Conservation (phyloP, 2,888 invertebrate genomes). For the Mycalesis mineus region DNA sequence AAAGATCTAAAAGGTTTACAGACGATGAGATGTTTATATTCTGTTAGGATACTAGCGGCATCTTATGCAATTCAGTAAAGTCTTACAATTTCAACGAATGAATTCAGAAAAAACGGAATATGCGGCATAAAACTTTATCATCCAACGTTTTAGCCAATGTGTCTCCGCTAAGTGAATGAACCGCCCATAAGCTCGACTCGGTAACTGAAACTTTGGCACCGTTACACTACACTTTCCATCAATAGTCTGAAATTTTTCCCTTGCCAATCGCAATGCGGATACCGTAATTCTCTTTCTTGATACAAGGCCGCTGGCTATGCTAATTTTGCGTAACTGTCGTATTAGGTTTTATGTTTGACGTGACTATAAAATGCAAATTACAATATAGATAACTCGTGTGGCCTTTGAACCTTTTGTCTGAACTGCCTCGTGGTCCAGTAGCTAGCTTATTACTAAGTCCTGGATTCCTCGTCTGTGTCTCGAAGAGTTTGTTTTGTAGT, state of each 20-base stretch:
- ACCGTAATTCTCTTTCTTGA: constrained; percentile 24
- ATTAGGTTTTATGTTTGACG: background rate
- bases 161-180: constrained; percentile 17
- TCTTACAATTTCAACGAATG: too few species aligned
- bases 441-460: too few species aligned
- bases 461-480: too few species aligned
- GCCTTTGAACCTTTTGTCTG: background rate
- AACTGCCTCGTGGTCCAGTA: too few species aligned
- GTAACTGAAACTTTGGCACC: constrained; percentile 21
- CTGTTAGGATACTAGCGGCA: too few species aligned
- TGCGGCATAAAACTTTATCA: too few species aligned
- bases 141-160: background rate
- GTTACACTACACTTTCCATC: constrained; percentile 21
- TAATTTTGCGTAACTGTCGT: constrained; percentile 1
- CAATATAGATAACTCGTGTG: background rate
- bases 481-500: too few species aligned
- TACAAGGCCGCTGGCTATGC: constrained; percentile 21
- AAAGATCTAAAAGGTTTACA: too few species aligned
- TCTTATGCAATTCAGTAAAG: too few species aligned
- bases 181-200: constrained; percentile 13
- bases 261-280: constrained; percentile 37
- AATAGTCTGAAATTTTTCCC: constrained; percentile 23
- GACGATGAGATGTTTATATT: too few species aligned
- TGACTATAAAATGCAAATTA: background rate
- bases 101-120: too few species aligned